Percentiles rank a stretch among this genome's conserved stretches.
Conservation (phyloP, 2,888 invertebrate genomes). For the Frankliniella fusca region DNA sequence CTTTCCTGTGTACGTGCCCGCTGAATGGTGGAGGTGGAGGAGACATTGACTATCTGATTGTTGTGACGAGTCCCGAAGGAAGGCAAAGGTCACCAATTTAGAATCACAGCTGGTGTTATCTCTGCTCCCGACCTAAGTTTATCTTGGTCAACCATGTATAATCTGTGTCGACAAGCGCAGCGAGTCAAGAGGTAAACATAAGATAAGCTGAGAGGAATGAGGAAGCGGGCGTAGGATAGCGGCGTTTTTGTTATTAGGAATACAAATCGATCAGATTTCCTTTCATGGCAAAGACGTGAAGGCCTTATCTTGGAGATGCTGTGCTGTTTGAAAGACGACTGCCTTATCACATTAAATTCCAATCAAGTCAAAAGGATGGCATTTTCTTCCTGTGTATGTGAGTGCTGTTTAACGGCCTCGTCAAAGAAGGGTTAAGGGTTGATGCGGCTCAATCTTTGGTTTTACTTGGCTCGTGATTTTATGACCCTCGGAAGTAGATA, state of each 20-base stretch:
- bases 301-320: no score
- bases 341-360: no score
- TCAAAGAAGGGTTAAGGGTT: no score
- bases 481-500: no score
- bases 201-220: not conserved
- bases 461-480: no score
- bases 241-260: not conserved
- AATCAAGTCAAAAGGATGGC: no score
- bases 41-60: not conserved
- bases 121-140: not conserved
- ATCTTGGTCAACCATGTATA: not conserved
- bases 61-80: not conserved
- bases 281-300: no score
- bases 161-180: slow-evolving; percentile 16
- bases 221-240: not conserved
- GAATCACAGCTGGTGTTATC: slow-evolving; percentile 2
- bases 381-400: no score
- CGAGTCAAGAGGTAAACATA: slow-evolving; percentile 11
- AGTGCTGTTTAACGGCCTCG: no score
- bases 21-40: slow-evolving; percentile 17
- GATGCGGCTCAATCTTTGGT: no score
- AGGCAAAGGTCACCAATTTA: not conserved
- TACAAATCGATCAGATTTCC: no score
- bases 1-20: not conserved
- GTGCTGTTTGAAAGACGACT: no score